Evolutionary conservation across 2,888 invertebrate genomes (phyloP).

Genomic region (Xestia xanthographa): DNA sequence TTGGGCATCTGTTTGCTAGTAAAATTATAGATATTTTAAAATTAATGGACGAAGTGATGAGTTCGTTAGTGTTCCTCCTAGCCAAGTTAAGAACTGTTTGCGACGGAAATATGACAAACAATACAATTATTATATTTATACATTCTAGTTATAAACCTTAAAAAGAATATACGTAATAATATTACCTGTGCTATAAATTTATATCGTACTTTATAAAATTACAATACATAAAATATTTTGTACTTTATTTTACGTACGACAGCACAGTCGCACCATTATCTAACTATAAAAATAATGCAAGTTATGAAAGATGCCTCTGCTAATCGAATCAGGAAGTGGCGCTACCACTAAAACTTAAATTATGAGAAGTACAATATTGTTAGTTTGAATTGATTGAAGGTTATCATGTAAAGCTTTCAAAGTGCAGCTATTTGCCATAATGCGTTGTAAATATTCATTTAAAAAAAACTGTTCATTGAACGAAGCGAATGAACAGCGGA

Average conservation of each 20-base stretch:
- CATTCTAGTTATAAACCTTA: constrained; percentile 85
- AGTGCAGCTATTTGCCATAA: constrained; percentile 50
- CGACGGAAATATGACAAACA: constrained; percentile 90
- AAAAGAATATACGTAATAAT: constrained; percentile 86
- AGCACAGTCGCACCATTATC: constrained; percentile 83
- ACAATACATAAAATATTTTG: constrained; percentile 90
- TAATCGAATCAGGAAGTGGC: constrained; percentile 52
- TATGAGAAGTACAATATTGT: constrained; percentile 90
- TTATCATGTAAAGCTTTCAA: constrained; percentile 39
- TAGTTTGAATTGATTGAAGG: constrained; percentile 71
- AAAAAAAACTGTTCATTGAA: constrained; percentile 36
- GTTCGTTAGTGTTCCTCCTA: constrained; percentile 90
- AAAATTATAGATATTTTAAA: constrained; percentile 88
- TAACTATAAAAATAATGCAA: constrained; percentile 78
- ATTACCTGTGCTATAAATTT: constrained; percentile 86
- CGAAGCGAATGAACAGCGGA: constrained; percentile 61
- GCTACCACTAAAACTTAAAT: constrained; percentile 65
- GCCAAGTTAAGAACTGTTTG: constrained; percentile 88
- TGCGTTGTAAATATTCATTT: constrained; percentile 38
- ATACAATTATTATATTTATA: constrained; percentile 80
- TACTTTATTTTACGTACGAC: constrained; percentile 89
- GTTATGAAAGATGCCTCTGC: constrained; percentile 75
- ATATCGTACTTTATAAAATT: constrained; percentile 89
- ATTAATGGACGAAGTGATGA: constrained; percentile 90
- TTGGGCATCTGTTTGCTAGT: constrained; percentile 87